Conservation (phyloP, 2,888 invertebrate species). For the Noctua comes region DNA sequence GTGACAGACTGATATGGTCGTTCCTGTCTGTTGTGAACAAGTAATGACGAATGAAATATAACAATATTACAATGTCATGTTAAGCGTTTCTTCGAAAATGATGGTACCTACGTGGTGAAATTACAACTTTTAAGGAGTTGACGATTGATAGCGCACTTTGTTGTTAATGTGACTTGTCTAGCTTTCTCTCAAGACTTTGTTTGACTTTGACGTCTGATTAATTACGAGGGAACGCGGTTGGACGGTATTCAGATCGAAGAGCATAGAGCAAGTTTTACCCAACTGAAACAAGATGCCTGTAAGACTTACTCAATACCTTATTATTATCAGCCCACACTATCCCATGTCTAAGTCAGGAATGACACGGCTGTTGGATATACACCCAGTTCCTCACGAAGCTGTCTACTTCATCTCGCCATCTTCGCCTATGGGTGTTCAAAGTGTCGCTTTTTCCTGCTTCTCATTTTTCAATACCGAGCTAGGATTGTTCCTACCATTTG, state of each 20-base stretch:
- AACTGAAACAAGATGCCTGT: neutral
- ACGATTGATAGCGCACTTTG: slow-evolving; percentile 24
- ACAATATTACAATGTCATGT: slow-evolving; percentile 43
- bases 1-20: slow-evolving; percentile 63
- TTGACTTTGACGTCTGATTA: neutral
- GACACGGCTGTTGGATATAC: neutral
- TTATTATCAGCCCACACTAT: neutral
- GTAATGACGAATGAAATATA: slow-evolving; percentile 44
- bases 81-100: slow-evolving; percentile 41
- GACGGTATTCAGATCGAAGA: neutral
- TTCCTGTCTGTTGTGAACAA: slow-evolving; percentile 56
- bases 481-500: neutral
- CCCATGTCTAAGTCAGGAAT: neutral
- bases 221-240: neutral
- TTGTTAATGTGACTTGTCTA: slow-evolving; percentile 6
- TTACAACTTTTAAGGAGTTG: slow-evolving; percentile 21
- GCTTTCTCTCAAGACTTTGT: neutral
- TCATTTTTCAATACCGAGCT: neutral
- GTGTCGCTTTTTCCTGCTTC: neutral
- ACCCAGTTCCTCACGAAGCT: neutral
- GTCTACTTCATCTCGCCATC: neutral
- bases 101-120: slow-evolving; percentile 18
- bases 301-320: neutral
- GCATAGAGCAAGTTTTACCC: no score
- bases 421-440: neutral